Evolutionary conservation across 2,888 invertebrate genomes (phyloP).

Genomic region (Drosophila mimica): DNA sequence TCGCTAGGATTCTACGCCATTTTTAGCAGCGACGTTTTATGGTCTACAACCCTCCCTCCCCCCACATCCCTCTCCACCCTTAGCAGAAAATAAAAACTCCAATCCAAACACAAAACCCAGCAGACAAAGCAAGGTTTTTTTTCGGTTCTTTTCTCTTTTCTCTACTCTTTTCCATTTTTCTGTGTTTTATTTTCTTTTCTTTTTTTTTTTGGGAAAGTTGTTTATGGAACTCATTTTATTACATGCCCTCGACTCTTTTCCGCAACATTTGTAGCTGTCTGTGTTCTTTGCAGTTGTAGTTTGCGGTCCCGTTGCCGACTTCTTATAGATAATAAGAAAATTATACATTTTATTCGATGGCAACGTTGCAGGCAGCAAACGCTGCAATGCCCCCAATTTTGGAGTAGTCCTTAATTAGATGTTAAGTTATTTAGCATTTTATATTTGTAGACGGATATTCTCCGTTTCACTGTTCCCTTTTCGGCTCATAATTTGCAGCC

Average conservation of each 20-base stretch:
- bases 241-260: constrained; percentile 23
- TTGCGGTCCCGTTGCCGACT: constrained; percentile 54
- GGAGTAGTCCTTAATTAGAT: constrained; percentile 73
- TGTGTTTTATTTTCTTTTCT: constrained; percentile 9
- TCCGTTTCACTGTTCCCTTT: background rate
- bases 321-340: constrained; percentile 79
- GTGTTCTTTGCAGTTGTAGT: constrained; percentile 21
- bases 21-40: constrained; percentile 65
- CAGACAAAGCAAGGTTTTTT: constrained; percentile 54
- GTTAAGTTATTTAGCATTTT: constrained; percentile 74
- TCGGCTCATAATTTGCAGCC: constrained; percentile 58
- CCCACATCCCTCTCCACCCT: background rate
- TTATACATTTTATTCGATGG: constrained; percentile 76
- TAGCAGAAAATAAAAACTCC: background rate
- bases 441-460: constrained; percentile 14
- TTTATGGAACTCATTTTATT: constrained; percentile 81
- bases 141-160: constrained; percentile 17
- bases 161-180: background rate
- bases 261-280: constrained; percentile 1
- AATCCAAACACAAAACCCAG: constrained; percentile 22
- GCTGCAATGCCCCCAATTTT: constrained; percentile 81
- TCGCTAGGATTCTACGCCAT: constrained; percentile 66
- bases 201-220: constrained; percentile 71
- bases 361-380: constrained; percentile 45
- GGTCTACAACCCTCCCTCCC: constrained; percentile 21